These are phyloP conservation scores for Meloidogyne exigua DNA, from an alignment of 1,140 invertebrate species.

Conservation along the genomic window DNA sequence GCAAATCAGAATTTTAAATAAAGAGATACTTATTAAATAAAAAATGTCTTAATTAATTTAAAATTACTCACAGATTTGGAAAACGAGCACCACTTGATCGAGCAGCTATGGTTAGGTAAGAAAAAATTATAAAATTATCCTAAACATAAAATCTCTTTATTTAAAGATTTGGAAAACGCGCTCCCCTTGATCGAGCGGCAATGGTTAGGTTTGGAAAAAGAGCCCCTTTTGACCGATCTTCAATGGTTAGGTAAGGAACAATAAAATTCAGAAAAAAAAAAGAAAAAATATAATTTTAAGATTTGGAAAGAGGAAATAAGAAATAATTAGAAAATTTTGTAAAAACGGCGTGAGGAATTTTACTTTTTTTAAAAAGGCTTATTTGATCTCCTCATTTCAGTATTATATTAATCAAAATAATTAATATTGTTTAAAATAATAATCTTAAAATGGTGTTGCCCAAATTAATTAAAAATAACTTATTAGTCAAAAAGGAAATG, in stretches of 20 bases:
- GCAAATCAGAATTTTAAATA: too few relatives aligned
- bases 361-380: not conserved
- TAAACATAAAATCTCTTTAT: not conserved
- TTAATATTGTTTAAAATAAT: not conserved
- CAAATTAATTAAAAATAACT: too few relatives aligned
- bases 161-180: conserved; percentile 2
- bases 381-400: conserved; percentile 7
- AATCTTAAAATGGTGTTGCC: conserved; percentile 1
- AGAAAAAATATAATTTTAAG: not conserved
- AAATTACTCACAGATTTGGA: not conserved
- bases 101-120: not conserved
- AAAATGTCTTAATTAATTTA: too few relatives aligned
- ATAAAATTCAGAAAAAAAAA: too few relatives aligned
- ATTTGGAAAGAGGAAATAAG: not conserved
- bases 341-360: not conserved
- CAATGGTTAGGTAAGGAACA: conserved; percentile 13
- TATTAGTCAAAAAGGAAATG: too few relatives aligned
- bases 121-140: not conserved
- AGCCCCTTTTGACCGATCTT: conserved; percentile 18
- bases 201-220: conserved; percentile 20
- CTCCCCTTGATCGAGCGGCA: not conserved
- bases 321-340: not conserved
- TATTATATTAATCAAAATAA: not conserved
- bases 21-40: too few relatives aligned
- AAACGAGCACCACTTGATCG: not conserved